phyloP scores from a whole-genome alignment of 2,888 invertebrate genomes.

The Ophonus ardosiacus region DNA sequence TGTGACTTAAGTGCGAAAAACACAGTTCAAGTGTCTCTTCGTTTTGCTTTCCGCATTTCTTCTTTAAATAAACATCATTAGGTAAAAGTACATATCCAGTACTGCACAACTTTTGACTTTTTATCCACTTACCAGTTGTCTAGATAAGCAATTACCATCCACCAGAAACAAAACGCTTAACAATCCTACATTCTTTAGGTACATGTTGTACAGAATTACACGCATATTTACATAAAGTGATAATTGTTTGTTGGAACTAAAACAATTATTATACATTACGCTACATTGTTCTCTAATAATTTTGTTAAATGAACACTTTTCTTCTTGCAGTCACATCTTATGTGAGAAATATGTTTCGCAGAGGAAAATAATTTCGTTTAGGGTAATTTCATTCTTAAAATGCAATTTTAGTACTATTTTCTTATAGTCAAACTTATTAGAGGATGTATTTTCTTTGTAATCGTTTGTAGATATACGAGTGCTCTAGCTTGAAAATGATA shows the following conservation, averaged over 20 bases:
- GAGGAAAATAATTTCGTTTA: background rate
- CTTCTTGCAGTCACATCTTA: background rate
- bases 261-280: background rate
- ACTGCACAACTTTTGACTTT: constrained; percentile 15
- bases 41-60: constrained; percentile 2
- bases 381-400: background rate
- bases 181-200: background rate
- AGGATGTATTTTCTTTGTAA: too few relatives aligned
- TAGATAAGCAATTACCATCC: constrained; percentile 8
- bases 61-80: constrained; percentile 42
- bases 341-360: background rate
- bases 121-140: constrained; percentile 24
- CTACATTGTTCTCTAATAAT: background rate
- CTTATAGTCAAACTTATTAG: too few relatives aligned
- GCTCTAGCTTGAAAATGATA: too few relatives aligned
- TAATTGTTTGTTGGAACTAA: background rate
- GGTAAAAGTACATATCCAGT: background rate
- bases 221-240: constrained; percentile 21
- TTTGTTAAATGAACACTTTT: constrained; percentile 1
- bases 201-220: background rate
- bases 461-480: too few relatives aligned
- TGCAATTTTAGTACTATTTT: too few relatives aligned
- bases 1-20: constrained; percentile 4
- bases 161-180: background rate
- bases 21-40: background rate